Conservation (phyloP, 2,113 vertebrate species). For the Prinia subflava region DNA sequence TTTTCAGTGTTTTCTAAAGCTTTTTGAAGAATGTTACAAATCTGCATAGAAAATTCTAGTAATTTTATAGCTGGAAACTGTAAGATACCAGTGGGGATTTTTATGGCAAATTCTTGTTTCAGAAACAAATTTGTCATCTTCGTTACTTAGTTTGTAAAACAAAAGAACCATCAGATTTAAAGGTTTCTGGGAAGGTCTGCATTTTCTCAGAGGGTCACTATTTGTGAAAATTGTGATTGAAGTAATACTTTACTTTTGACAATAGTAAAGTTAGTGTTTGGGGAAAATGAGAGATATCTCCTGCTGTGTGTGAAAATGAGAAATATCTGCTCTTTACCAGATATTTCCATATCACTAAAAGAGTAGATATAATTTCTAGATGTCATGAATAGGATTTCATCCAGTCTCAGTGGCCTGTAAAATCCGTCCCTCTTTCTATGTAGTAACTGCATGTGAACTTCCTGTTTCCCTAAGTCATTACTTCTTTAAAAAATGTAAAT, state of each 20-base stretch:
- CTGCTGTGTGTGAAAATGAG: not conserved
- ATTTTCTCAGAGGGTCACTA: not conserved
- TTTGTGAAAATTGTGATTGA: not conserved
- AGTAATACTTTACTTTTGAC: not conserved
- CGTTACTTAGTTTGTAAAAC: not conserved
- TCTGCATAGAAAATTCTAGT: not conserved
- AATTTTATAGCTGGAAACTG: not conserved
- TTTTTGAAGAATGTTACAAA: not conserved
- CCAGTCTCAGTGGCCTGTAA: not conserved
- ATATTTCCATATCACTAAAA: not conserved
- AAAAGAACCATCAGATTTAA: not conserved
- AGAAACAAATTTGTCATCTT: not conserved
- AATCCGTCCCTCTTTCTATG: not conserved
- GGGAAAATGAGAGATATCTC: not conserved
- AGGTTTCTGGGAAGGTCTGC: not conserved
- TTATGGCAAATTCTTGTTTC: not conserved
- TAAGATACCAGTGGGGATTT: not conserved
- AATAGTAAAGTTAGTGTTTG: not conserved
- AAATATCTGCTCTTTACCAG: not conserved
- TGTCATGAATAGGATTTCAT: not conserved
- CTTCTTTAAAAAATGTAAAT: not conserved
- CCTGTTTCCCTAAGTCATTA: not conserved
- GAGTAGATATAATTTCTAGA: not conserved
- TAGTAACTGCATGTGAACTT: not conserved
- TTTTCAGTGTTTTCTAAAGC: not conserved